Percentiles rank a stretch among this genome's conserved stretches.
phyloP scores from a whole-genome alignment of 2,797 vertebrate genomes.

The Myotis vivesi region DNA sequence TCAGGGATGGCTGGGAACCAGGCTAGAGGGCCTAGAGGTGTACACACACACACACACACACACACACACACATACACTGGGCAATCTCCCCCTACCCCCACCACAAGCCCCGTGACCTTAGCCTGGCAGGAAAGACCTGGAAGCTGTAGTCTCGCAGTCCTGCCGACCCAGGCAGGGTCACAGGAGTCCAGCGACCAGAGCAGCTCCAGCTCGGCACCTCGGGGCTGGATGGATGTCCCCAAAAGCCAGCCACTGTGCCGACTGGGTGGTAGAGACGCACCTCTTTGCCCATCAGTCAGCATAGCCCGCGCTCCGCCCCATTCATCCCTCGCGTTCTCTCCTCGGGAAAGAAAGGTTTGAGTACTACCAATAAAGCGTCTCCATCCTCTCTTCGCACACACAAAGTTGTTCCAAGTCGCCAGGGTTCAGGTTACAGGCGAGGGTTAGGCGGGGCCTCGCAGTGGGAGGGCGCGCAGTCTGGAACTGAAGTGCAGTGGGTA shows the following conservation, averaged over 20 bases:
- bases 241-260: too few species aligned
- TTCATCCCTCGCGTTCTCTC: background rate
- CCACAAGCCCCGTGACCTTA: background rate
- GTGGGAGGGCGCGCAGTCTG: slow-evolving; percentile 10
- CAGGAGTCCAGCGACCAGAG: background rate
- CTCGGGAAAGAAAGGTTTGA: slow-evolving; percentile 23
- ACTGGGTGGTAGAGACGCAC: background rate
- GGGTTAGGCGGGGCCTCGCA: slow-evolving; percentile 10
- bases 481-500: background rate
- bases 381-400: background rate
- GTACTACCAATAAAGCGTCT: background rate
- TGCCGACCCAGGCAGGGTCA: background rate
- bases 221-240: background rate
- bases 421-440: background rate
- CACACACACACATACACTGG: background rate
- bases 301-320: background rate
- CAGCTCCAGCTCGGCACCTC: background rate
- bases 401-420: slow-evolving; percentile 65
- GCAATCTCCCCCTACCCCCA: background rate
- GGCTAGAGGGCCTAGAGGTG: background rate
- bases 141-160: background rate
- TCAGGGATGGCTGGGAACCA: background rate
- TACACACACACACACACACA: background rate
- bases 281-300: background rate
- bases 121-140: background rate